A percentile compares a stretch with the other conserved stretches of the same genome.
Evolutionary conservation across 2,888 invertebrate species (phyloP).

Genomic region (Pseudococcus longispinus): DNA sequence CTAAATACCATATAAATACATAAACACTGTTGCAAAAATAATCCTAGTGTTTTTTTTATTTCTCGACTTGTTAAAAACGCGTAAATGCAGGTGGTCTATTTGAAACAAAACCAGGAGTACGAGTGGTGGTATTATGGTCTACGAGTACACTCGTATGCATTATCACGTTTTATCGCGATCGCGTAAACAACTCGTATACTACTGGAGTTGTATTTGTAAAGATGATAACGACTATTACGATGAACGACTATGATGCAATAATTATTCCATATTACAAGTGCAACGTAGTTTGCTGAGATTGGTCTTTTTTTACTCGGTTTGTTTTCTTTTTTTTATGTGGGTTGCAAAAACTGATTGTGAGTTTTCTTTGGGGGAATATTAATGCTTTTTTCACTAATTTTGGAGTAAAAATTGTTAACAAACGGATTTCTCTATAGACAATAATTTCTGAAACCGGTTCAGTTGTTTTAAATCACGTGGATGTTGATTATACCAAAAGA

Average conservation of each 20-base stretch:
- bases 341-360: too few relatives aligned
- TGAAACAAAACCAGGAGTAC: not conserved
- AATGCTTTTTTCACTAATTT: too few relatives aligned
- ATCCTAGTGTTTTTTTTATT: not conserved
- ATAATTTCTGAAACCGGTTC: too few relatives aligned
- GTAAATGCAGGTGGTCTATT: conserved; percentile 22
- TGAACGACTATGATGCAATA: not conserved
- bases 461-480: too few relatives aligned
- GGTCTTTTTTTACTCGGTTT: not conserved
- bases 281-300: not conserved
- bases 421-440: too few relatives aligned
- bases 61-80: not conserved
- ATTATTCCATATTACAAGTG: not conserved
- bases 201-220: not conserved
- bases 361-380: too few relatives aligned
- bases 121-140: not conserved
- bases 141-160: not conserved
- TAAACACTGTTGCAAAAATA: not conserved
- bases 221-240: not conserved
- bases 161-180: not conserved
- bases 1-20: not conserved
- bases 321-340: not conserved
- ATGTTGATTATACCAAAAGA: too few relatives aligned
- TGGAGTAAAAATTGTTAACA: too few relatives aligned
- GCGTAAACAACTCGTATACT: not conserved